These are phyloP conservation scores for Lithobates pipiens DNA, from an alignment of 2,797 vertebrate genomes.

Conservation along the genomic window DNA sequence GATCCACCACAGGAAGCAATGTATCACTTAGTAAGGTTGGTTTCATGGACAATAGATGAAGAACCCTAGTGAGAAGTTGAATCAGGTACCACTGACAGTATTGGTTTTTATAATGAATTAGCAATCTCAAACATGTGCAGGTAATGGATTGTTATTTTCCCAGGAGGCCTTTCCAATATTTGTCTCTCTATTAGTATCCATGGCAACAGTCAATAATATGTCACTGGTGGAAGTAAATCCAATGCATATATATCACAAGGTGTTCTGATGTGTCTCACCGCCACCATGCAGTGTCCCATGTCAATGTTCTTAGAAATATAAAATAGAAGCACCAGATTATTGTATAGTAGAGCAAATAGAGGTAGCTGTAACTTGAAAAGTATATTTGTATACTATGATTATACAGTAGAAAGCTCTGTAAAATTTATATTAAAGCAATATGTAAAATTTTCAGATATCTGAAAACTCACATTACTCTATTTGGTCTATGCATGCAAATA, in stretches of 20 bases:
- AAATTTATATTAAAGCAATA: no score
- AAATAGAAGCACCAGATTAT: no score
- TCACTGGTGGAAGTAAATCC: not conserved
- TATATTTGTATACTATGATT: no score
- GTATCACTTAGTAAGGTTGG: not conserved
- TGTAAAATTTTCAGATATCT: no score
- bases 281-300: no score
- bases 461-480: no score
- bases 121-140: not conserved
- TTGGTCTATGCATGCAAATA: no score
- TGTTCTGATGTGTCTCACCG: not conserved
- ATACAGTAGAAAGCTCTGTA: no score
- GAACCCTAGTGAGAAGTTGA: not conserved
- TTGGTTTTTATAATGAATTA: constrained; percentile 47
- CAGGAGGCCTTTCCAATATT: constrained; percentile 6
- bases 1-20: not conserved
- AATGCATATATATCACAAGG: not conserved
- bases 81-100: not conserved
- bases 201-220: constrained; percentile 38
- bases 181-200: not conserved
- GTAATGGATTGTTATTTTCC: constrained; percentile 14
- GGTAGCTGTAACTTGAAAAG: no score
- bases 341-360: no score
- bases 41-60: not conserved
- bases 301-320: no score